phyloP scores from a whole-genome alignment of 1,140 invertebrate genomes.

The Cydia amplana region DNA sequence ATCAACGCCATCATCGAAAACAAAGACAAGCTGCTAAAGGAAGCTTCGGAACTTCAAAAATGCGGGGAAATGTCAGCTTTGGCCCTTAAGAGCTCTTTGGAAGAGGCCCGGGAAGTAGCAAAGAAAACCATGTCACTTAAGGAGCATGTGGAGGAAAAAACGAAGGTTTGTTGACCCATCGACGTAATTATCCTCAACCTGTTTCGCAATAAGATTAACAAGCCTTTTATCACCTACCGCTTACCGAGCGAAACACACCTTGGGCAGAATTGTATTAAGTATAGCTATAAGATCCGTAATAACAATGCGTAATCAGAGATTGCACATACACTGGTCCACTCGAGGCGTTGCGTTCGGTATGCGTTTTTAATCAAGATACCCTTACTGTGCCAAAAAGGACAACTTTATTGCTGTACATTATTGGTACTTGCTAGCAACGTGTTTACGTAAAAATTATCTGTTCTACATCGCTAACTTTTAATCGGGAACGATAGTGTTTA shows the following conservation, averaged over 20 bases:
- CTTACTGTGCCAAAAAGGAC: too few species aligned
- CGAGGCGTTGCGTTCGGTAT: background rate
- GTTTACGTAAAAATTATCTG: too few species aligned
- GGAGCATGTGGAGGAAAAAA: slow-evolving; percentile 49
- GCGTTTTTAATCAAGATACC: background rate
- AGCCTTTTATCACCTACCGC: background rate
- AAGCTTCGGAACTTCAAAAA: slow-evolving; percentile 63
- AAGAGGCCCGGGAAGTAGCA: slow-evolving; percentile 62
- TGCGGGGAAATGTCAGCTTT: slow-evolving; percentile 60
- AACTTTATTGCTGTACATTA: too few species aligned
- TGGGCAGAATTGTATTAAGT: background rate
- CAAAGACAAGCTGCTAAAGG: slow-evolving; percentile 59
- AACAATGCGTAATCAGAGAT: background rate
- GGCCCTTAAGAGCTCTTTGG: slow-evolving; percentile 61
- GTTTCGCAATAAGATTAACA: slow-evolving; percentile 8
- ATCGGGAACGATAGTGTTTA: too few species aligned
- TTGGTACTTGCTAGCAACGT: too few species aligned
- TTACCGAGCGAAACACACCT: background rate
- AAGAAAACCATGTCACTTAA: slow-evolving; percentile 56
- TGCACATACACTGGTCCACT: background rate
- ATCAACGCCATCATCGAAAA: slow-evolving; percentile 69
- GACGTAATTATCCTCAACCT: slow-evolving; percentile 5
- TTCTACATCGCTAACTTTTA: too few species aligned
- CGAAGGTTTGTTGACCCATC: slow-evolving; percentile 52
- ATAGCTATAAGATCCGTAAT: background rate